These are phyloP conservation scores for Pantala flavescens DNA, from an alignment of 1,140 invertebrate genomes.

Conservation along the genomic window DNA sequence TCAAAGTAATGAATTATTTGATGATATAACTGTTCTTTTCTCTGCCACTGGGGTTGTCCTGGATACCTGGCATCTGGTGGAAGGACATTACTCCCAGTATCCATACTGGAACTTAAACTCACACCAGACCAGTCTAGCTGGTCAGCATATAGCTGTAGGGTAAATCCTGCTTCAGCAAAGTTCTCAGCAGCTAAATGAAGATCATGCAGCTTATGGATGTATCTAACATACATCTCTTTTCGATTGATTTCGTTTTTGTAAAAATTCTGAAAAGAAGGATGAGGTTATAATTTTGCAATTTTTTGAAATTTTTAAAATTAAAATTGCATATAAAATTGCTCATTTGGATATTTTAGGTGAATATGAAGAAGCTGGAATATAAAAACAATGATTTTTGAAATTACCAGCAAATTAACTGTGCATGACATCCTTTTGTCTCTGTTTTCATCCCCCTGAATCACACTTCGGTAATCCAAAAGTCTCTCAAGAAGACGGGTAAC, in stretches of 20 bases:
- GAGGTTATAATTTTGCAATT: conserved; percentile 12
- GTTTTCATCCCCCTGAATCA: conserved; percentile 85
- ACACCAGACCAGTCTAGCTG: conserved; percentile 67
- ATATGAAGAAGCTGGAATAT: conserved; percentile 16
- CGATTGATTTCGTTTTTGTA: conserved; percentile 94
- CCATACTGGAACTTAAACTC: not conserved
- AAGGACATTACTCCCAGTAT: conserved; percentile 23
- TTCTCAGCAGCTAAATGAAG: conserved; percentile 89
- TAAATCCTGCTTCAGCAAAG: conserved; percentile 91
- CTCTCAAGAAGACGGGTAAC: conserved; percentile 80
- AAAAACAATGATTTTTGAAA: conserved; percentile 20
- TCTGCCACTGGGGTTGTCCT: conserved; percentile 71
- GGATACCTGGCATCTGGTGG: conserved; percentile 37
- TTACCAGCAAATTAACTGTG: conserved; percentile 86
- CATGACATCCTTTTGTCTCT: conserved; percentile 92
- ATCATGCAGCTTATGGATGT: conserved; percentile 93
- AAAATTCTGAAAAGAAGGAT: conserved; percentile 67
- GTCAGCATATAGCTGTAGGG: conserved; percentile 85
- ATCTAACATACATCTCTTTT: conserved; percentile 92
- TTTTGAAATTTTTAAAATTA: not conserved
- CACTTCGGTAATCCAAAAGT: conserved; percentile 82
- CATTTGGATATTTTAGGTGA: not conserved
- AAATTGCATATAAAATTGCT: not conserved
- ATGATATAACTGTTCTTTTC: conserved; percentile 88
- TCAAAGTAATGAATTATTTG: conserved; percentile 91